These are phyloP conservation scores for Sprattus sprattus DNA, from an alignment of 2,113 vertebrate genomes.

Conservation along the genomic window DNA sequence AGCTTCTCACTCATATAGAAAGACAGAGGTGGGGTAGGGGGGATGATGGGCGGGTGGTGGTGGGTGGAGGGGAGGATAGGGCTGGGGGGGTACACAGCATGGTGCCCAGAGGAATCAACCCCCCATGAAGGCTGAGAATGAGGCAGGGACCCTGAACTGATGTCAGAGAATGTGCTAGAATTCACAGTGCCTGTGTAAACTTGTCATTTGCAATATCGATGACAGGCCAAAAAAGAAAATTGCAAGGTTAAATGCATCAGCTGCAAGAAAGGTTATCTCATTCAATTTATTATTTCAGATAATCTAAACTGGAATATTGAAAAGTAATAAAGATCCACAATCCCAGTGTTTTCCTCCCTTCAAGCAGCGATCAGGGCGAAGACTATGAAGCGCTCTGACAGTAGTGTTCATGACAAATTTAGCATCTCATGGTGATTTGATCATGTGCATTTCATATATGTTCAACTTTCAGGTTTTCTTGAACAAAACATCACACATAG, in stretches of 20 bases:
- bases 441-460: background rate
- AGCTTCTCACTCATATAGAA: slow-evolving; percentile 23
- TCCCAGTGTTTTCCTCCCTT: background rate
- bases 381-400: background rate
- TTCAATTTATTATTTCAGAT: background rate
- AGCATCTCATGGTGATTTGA: background rate
- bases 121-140: slow-evolving; percentile 1
- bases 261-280: slow-evolving; percentile 2
- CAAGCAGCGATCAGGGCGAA: background rate
- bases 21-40: background rate
- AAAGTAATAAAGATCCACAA: background rate
- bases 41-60: background rate
- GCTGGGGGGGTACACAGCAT: background rate
- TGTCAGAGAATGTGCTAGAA: background rate
- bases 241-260: background rate
- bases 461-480: too few relatives aligned
- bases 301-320: background rate
- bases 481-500: background rate
- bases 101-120: slow-evolving; percentile 30
- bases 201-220: slow-evolving; percentile 8
- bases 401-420: background rate
- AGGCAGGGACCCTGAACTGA: slow-evolving; percentile 23
- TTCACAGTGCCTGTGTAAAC: background rate
- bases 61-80: background rate
- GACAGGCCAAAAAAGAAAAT: background rate